These are phyloP conservation scores for Dermochelys coriacea DNA, from an alignment of 2,797 vertebrate genomes.

Conservation along the genomic window DNA sequence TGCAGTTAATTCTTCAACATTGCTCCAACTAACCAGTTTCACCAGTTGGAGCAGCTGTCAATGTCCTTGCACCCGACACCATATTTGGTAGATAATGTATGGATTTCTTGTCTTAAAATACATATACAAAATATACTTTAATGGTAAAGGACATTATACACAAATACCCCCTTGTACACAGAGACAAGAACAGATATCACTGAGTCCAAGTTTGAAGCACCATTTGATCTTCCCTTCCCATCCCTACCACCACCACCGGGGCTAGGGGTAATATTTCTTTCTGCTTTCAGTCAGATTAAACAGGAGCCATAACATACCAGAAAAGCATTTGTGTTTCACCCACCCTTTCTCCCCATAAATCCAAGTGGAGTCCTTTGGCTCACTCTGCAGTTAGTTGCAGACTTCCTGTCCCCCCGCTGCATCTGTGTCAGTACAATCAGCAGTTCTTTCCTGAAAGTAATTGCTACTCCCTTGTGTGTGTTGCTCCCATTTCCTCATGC, in stretches of 20 bases:
- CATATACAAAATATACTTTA: not conserved
- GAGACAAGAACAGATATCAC: not conserved
- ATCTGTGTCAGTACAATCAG: accelerated
- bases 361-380: accelerated
- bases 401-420: not conserved
- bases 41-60: not conserved
- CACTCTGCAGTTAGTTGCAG: not conserved
- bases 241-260: not conserved
- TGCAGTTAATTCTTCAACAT: not conserved
- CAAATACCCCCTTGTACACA: not conserved
- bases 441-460: not conserved
- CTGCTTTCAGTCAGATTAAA: not conserved
- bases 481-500: not conserved
- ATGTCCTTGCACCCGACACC: not conserved
- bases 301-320: not conserved
- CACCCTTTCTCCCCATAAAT: not conserved
- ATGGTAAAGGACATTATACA: not conserved
- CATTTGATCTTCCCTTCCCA: not conserved
- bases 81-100: not conserved
- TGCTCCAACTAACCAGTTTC: accelerated
- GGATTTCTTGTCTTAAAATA: slow-evolving; percentile 42
- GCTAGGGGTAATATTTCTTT: not conserved
- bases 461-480: accelerated
- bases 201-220: not conserved
- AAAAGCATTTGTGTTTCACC: not conserved